Evolutionary conservation across 2,113 vertebrate genomes (phyloP).

Genomic region (Fregetta grallaria): DNA sequence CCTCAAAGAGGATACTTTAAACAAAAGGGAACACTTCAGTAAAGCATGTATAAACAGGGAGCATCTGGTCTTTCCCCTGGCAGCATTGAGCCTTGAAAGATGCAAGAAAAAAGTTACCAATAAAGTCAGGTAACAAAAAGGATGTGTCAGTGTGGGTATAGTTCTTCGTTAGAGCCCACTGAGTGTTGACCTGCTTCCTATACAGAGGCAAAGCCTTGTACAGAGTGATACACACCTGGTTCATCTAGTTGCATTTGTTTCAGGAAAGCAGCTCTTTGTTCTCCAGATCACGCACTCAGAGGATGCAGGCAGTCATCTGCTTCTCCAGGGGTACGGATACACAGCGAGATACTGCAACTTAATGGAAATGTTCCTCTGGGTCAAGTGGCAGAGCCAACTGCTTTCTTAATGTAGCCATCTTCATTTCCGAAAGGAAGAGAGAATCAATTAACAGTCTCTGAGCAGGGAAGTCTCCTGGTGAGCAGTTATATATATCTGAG

Average conservation of each 20-base stretch:
- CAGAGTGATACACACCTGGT: neutral
- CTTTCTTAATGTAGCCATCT: neutral
- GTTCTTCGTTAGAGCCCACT: neutral
- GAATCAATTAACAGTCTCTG: neutral
- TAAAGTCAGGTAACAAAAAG: neutral
- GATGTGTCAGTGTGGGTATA: neutral
- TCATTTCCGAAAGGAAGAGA: neutral
- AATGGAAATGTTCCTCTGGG: slow-evolving; percentile 33
- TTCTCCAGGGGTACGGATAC: neutral
- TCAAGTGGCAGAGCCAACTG: slow-evolving; percentile 18
- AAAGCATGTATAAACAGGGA: neutral
- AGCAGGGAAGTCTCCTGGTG: neutral
- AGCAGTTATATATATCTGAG: neutral
- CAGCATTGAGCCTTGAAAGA: neutral
- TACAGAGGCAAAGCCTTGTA: neutral
- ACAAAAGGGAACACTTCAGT: neutral
- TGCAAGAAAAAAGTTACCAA: neutral
- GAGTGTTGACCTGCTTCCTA: neutral
- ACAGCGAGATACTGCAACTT: neutral
- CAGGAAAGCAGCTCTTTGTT: neutral
- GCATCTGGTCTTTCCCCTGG: neutral
- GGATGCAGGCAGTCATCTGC: neutral
- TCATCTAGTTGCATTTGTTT: neutral
- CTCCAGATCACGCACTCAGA: neutral
- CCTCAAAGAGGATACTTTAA: slow-evolving; percentile 8